phyloP scores from a whole-genome alignment of 37 sponge, comb jelly and placozoan genomes.

The Ianthella basta region DNA sequence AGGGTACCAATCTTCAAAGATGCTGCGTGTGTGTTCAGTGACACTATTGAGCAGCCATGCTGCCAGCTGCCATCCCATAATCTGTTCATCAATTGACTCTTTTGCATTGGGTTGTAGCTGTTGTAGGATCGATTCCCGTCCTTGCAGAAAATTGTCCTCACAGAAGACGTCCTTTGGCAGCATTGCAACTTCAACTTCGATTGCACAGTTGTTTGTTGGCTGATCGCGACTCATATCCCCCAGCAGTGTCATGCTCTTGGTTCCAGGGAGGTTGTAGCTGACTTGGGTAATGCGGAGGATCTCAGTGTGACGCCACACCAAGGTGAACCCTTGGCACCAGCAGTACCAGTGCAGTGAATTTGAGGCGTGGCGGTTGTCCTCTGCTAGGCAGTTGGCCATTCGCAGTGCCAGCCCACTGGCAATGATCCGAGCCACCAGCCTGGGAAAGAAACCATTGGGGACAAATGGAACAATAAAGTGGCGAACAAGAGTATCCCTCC shows the following conservation, averaged over 20 bases:
- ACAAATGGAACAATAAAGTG: conserved; percentile 67
- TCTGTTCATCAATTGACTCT: not conserved
- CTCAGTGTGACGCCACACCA: conserved; percentile 62
- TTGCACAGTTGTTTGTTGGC: conserved; percentile 3
- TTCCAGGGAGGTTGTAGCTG: conserved; percentile 26
- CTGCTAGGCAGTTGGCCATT: not conserved
- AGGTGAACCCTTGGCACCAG: conserved; percentile 76
- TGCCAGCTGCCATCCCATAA: conserved; percentile 52
- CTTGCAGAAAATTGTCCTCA: not conserved
- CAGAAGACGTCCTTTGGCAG: conserved; percentile 39
- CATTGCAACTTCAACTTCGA: conserved; percentile 60
- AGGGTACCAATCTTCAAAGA: conserved; percentile 94
- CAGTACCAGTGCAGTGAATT: conserved; percentile 70
- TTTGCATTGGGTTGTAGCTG: not conserved
- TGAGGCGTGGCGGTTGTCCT: not conserved
- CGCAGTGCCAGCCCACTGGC: conserved; percentile 43
- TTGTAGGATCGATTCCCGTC: not conserved
- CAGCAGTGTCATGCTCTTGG: conserved; percentile 31
- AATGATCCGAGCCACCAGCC: conserved; percentile 73
- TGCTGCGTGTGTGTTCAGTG: conserved; percentile 58
- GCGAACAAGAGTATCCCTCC: conserved; percentile 36
- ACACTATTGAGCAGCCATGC: conserved; percentile 78
- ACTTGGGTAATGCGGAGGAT: conserved; percentile 62
- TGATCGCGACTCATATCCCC: not conserved
- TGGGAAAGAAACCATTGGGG: conserved; percentile 84